These are phyloP conservation scores for Drosophila sucinea DNA, from an alignment of 1,140 invertebrate genomes.

Conservation along the genomic window DNA sequence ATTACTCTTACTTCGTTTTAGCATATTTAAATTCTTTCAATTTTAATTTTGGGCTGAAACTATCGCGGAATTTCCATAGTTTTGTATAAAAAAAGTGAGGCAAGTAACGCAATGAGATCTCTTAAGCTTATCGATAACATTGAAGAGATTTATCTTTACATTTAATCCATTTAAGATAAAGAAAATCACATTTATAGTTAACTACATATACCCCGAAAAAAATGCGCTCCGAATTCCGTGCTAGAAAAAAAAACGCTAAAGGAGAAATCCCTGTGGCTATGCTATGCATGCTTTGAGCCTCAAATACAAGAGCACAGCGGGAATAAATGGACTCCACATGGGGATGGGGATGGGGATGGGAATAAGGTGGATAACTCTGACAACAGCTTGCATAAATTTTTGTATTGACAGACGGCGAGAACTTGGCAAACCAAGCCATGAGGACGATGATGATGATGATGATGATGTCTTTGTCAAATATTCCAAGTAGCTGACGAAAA, in stretches of 20 bases:
- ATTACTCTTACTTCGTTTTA: too few species aligned
- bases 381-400: constrained; percentile 78
- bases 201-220: neutral
- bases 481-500: constrained; percentile 41
- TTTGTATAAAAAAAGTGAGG: too few species aligned
- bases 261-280: constrained; percentile 12
- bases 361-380: constrained; percentile 24
- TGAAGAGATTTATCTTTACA: too few species aligned
- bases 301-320: constrained; percentile 8
- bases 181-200: too few species aligned
- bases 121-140: neutral
- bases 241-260: neutral
- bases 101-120: too few species aligned
- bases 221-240: neutral
- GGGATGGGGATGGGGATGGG: neutral
- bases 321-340: neutral
- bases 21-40: too few species aligned
- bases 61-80: too few species aligned
- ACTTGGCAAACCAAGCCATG: constrained; percentile 30
- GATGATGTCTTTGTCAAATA: constrained; percentile 69
- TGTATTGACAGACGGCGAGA: constrained; percentile 74
- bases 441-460: constrained; percentile 23
- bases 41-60: too few species aligned
- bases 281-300: constrained; percentile 9
- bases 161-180: too few species aligned